Evolutionary conservation across 2,888 invertebrate species (phyloP).

Genomic region (Creontiades dilutus): DNA sequence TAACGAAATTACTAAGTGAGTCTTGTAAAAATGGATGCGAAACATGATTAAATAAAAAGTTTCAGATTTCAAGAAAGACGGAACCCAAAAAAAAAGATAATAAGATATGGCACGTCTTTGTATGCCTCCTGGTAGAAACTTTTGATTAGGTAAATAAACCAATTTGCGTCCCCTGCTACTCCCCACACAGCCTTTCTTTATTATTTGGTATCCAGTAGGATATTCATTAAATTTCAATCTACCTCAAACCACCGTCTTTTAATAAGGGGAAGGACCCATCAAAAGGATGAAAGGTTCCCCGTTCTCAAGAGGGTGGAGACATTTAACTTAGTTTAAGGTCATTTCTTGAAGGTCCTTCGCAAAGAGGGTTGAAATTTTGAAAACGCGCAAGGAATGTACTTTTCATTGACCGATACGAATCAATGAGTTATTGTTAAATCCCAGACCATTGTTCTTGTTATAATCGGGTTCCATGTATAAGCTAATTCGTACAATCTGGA

Average conservation of each 20-base stretch:
- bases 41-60: constrained; percentile 17
- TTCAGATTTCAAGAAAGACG: not conserved
- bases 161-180: constrained; percentile 35
- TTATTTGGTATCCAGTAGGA: not conserved
- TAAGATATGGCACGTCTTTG: constrained; percentile 39
- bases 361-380: not conserved
- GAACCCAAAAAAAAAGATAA: not conserved
- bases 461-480: too few relatives aligned
- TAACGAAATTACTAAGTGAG: not conserved
- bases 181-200: not conserved
- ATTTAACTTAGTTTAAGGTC: constrained; percentile 46
- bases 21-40: constrained; percentile 11
- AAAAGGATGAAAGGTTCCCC: constrained; percentile 54
- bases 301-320: constrained; percentile 47
- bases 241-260: constrained; percentile 52
- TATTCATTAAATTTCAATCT: constrained; percentile 66
- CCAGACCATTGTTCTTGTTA: too few relatives aligned
- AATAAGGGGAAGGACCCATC: constrained; percentile 57
- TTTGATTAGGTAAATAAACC: constrained; percentile 54
- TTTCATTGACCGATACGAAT: not conserved
- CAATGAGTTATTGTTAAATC: too few relatives aligned
- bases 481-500: too few relatives aligned
- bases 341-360: constrained; percentile 26
- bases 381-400: not conserved
- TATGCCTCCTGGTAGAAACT: constrained; percentile 32